Base-by-base conservation (phyloP, 2,797 vertebrate species). In the Helarctos malayanus region DNA sequence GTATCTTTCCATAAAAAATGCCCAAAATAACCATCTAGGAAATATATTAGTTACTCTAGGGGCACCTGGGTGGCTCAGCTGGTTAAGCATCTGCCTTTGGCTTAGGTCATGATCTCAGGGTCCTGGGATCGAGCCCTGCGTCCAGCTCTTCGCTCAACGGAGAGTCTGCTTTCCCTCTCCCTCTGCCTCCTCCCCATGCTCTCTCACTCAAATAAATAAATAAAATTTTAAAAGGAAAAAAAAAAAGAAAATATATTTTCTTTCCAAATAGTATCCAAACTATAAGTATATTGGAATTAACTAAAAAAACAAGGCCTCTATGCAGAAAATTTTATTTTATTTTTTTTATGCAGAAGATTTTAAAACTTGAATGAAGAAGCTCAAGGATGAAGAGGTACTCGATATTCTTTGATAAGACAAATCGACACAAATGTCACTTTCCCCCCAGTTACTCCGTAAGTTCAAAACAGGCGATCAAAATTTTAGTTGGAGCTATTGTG, bases 341-440 rank as follows among this genome's bases (percentile, higher is more conserved):
- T 61, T 61, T 61, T 45, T 45, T 45, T 15, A 73, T 73, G 71
- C 71, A 73, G 69, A 71, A 71, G 35, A 73, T 54, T 89, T 2
- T 10, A 78, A 95, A 94, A 86, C 11, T 45, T 29, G 78, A 73
- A 59, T 54, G 41, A 59, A 83, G 25, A 47, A 78, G 19, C 19
- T 75, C 21, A 94, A 21, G 2, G 11, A 35, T 21, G 7, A 68
- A 90, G 9, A 65, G n/a, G 35, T 52, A 65, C 25, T 65, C 4
- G 47, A 35, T 25, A 82, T 56, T 93, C 45, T 83, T 83, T 87
- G 49, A 69, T 80, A 89, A 81, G 32, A 69, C 19, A 95, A 82
- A 86, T 65, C 16, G 54, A 76, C 81, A n/a, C 32, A 71, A 89
- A 83, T 75, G n/a, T 91, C 27, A 69, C 0, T 71, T 91, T 97